A percentile compares a stretch with the other conserved stretches of the same genome.
Conservation (phyloP, 2,113 vertebrate genomes). For the Pyrgilauda ruficollis region DNA sequence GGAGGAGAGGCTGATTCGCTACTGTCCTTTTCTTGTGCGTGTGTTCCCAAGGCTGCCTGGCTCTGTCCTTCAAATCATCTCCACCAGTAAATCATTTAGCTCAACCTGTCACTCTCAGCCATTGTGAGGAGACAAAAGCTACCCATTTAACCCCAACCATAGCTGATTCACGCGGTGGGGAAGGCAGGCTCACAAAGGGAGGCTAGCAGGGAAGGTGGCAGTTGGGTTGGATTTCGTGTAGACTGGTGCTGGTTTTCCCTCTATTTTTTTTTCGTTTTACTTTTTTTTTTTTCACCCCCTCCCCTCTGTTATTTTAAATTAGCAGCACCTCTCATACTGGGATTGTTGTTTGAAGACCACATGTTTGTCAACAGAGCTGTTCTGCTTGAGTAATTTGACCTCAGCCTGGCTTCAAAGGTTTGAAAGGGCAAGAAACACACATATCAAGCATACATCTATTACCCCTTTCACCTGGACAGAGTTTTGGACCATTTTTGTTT, state of each 20-base stretch:
- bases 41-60: conserved; percentile 59
- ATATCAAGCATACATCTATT: conserved; percentile 16
- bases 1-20: conserved; percentile 40
- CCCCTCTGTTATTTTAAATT: conserved; percentile 49
- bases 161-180: conserved; percentile 61
- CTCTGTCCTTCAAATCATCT: conserved; percentile 68
- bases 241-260: conserved; percentile 31
- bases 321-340: conserved; percentile 13
- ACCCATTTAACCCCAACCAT: conserved; percentile 74
- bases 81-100: conserved; percentile 72
- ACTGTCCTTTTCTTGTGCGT: conserved; percentile 51
- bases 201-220: conserved; percentile 35
- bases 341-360: conserved; percentile 34
- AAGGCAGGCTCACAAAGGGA: conserved; percentile 55
- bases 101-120: conserved; percentile 58
- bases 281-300: no score
- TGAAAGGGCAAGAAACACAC: conserved; percentile 42
- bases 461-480: conserved; percentile 45
- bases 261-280: not conserved
- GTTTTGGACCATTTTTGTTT: not conserved
- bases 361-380: conserved; percentile 64
- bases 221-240: conserved; percentile 57
- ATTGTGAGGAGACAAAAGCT: conserved; percentile 70
- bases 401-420: conserved; percentile 13
- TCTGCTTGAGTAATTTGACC: conserved; percentile 60